phyloP scores from a whole-genome alignment of 2,888 invertebrate genomes.

The Serrognathus titanus region DNA sequence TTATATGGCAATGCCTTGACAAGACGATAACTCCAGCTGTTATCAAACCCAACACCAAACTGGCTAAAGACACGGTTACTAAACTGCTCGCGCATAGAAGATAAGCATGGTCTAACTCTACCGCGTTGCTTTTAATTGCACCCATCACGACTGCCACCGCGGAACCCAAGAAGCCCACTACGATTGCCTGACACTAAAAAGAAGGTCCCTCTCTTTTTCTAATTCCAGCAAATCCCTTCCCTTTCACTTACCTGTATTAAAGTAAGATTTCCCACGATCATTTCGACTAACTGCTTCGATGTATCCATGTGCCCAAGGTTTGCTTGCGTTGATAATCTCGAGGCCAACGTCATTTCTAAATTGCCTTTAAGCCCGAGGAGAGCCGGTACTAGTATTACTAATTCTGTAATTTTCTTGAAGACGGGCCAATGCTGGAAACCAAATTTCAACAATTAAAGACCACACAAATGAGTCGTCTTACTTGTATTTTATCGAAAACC shows the following conservation, averaged over 20 bases:
- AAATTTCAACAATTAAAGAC: neutral
- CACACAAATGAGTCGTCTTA: conserved; percentile 33
- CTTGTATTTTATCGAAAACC: conserved; percentile 70
- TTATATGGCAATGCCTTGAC: conserved; percentile 66
- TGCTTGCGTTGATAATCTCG: conserved; percentile 73
- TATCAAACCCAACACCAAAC: conserved; percentile 66
- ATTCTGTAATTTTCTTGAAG: conserved; percentile 65
- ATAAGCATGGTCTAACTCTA: conserved; percentile 64
- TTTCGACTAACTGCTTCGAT: conserved; percentile 59
- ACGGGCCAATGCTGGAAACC: conserved; percentile 65
- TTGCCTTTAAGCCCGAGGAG: conserved; percentile 78
- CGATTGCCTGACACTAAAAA: conserved; percentile 64
- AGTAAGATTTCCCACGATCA: conserved; percentile 71
- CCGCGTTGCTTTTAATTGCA: conserved; percentile 60
- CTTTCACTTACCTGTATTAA: conserved; percentile 61
- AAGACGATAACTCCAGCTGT: conserved; percentile 70
- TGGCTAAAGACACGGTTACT: conserved; percentile 73
- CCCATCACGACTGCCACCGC: conserved; percentile 68
- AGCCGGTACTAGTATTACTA: conserved; percentile 73
- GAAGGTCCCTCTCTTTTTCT: neutral
- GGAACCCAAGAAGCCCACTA: conserved; percentile 69
- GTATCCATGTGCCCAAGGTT: conserved; percentile 75
- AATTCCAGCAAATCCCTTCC: too few species aligned
- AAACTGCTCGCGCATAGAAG: conserved; percentile 71
- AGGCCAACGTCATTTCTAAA: conserved; percentile 79